phyloP scores from a whole-genome alignment of 2,888 invertebrate genomes.

The Megalurothrips usitatus region DNA sequence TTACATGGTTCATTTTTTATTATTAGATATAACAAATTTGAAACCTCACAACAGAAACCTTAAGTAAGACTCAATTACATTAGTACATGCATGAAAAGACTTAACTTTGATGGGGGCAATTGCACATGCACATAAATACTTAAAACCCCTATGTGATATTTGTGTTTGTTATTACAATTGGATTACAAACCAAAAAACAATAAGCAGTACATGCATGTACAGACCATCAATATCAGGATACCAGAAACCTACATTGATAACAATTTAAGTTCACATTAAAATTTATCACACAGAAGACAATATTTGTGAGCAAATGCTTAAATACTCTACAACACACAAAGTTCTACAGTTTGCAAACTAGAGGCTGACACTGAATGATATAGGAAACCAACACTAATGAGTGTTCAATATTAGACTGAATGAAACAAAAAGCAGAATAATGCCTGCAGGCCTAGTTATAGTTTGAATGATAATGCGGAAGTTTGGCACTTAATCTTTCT shows the following conservation, averaged over 20 bases:
- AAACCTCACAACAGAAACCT: slow-evolving; percentile 5
- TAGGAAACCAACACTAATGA: background rate
- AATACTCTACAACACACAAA: slow-evolving; percentile 23
- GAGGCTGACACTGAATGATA: background rate
- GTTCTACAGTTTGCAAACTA: slow-evolving; percentile 7
- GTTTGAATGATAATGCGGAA: background rate
- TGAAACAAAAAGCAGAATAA: background rate
- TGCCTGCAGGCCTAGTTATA: background rate
- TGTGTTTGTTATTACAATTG: background rate
- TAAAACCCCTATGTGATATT: slow-evolving; percentile 12
- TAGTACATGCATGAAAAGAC: background rate
- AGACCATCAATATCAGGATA: background rate
- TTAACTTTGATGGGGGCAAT: background rate
- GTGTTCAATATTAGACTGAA: background rate
- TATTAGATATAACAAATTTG: slow-evolving; percentile 28
- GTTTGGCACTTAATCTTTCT: background rate
- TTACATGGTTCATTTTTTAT: slow-evolving; percentile 35
- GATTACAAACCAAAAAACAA: background rate
- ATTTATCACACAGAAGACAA: slow-evolving; percentile 22
- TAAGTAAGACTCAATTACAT: slow-evolving; percentile 9
- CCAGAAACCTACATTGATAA: slow-evolving; percentile 1
- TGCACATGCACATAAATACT: background rate
- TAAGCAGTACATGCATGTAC: slow-evolving; percentile 11
- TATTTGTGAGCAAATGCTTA: slow-evolving; percentile 20
- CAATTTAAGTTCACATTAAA: background rate